Conservation (phyloP, 2,797 vertebrate genomes). For the Nothura maculosa region DNA sequence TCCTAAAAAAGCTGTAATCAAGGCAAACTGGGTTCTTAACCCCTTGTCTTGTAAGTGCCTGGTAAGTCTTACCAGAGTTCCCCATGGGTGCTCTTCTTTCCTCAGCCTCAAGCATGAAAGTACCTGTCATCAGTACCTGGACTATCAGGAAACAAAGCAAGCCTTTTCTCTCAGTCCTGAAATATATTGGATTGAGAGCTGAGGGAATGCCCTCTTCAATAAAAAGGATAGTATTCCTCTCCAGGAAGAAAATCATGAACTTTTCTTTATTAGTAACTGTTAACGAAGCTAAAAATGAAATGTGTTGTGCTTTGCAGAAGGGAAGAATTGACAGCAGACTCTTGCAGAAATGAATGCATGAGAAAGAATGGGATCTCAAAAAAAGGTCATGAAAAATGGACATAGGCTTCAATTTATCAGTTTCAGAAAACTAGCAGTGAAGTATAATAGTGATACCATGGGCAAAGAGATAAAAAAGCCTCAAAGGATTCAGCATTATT, state of each 20-base stretch:
- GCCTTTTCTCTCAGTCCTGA: background rate
- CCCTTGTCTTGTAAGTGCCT: background rate
- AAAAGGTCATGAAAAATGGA: background rate
- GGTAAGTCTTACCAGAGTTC: background rate
- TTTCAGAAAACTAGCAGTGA: background rate
- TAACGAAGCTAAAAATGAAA: background rate
- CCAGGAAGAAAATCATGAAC: background rate
- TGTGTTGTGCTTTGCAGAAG: background rate
- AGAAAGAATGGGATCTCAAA: background rate
- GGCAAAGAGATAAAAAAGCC: background rate
- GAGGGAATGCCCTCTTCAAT: no score
- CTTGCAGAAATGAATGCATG: background rate
- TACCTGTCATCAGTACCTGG: background rate
- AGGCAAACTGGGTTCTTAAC: background rate
- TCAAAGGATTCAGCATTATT: background rate
- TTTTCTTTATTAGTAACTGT: background rate
- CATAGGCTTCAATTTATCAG: background rate
- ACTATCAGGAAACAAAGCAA: background rate
- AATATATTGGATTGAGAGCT: fast-evolving
- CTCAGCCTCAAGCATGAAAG: background rate
- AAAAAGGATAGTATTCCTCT: background rate
- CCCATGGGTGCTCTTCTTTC: background rate
- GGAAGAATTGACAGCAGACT: background rate
- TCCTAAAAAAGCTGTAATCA: background rate
- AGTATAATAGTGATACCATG: background rate